Evolutionary conservation across 2,888 invertebrate genomes (phyloP), one percentile per base, ranked within the genome.

Genomic region (Lysandra bellargus): DNA sequence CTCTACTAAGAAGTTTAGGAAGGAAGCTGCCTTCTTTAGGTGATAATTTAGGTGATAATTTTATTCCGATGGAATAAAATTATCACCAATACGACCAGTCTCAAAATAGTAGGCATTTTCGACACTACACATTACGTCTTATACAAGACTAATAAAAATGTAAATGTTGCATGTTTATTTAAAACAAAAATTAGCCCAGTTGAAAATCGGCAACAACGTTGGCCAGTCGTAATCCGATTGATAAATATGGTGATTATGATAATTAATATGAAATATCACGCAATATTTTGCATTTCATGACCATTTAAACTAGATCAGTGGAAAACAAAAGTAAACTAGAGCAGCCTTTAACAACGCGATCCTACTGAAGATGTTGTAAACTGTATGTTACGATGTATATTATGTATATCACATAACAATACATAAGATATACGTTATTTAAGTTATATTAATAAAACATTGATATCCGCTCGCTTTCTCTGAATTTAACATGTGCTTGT

Each of bases 181-280:
- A 37, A 69, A 69, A 69, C 69, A 14, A 69, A 64, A 69, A 69
- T 69, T 69, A 37, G 33, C 69, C 69, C 17, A 69, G 14, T 75
- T 75, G 44, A 75, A 49, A 73, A 75, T 75, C 44, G 44, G 40
- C 49, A 49, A 23, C 6, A 49, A 49, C 49, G 74, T n/a, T 23
- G 44, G 23, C 23, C 75, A 44, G 23, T 49, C 23, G 74, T 75
- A 49, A 49, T 75, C 75, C 75, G 75, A 75, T 75, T 75, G 75
- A 75, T 44, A 75, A 44, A 75, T 75, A 75, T 44, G 75, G 75
- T 49, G 75, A 75, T 75, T 75, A 75, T 75, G 44, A 30, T 75
- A 44, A 75, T 75, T 30, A 69, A 37, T 69, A 69, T 69, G 69
- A 69, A 69, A 69, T 23, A 75, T 75, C 75, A 75, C 75, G 75